A percentile compares a stretch with the other conserved stretches of the same genome.
Evolutionary conservation across 2,113 vertebrate genomes (phyloP).

Genomic region (Panthera leo): DNA sequence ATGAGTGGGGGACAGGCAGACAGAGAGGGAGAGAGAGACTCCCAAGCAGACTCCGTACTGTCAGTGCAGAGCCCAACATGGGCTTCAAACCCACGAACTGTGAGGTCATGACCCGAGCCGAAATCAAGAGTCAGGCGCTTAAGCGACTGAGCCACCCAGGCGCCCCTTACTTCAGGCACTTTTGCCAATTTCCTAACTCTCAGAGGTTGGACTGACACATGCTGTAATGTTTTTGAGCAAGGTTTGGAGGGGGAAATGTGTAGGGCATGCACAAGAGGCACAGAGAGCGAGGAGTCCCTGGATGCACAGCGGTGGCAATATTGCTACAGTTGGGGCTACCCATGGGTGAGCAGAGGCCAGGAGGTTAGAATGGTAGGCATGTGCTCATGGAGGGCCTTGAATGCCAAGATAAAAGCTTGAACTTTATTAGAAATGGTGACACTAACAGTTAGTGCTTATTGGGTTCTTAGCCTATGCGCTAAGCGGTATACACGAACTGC

Average conservation of each 20-base stretch:
- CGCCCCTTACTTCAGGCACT: not conserved
- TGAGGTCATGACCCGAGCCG: too few relatives aligned
- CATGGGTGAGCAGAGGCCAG: not conserved
- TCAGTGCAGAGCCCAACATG: too few relatives aligned
- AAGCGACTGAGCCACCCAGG: too few relatives aligned
- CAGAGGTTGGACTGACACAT: not conserved
- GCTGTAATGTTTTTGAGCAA: not conserved
- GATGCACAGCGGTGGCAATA: not conserved
- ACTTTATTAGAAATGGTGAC: not conserved
- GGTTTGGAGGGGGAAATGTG: not conserved
- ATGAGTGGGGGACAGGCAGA: too few relatives aligned
- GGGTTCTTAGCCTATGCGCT: not conserved
- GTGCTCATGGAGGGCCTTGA: not conserved
- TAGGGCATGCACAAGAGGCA: not conserved
- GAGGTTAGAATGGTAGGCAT: not conserved
- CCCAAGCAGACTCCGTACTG: too few relatives aligned
- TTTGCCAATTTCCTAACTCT: not conserved
- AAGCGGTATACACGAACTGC: not conserved
- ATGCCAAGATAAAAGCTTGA: not conserved
- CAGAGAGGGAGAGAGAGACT: too few relatives aligned
- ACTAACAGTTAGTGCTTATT: not conserved
- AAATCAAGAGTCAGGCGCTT: too few relatives aligned
- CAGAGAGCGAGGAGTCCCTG: not conserved
- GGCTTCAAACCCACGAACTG: too few relatives aligned
- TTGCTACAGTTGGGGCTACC: not conserved